Base-by-base conservation (phyloP, 1,140 invertebrate genomes). In the Schlechtendalia chinensis region DNA sequence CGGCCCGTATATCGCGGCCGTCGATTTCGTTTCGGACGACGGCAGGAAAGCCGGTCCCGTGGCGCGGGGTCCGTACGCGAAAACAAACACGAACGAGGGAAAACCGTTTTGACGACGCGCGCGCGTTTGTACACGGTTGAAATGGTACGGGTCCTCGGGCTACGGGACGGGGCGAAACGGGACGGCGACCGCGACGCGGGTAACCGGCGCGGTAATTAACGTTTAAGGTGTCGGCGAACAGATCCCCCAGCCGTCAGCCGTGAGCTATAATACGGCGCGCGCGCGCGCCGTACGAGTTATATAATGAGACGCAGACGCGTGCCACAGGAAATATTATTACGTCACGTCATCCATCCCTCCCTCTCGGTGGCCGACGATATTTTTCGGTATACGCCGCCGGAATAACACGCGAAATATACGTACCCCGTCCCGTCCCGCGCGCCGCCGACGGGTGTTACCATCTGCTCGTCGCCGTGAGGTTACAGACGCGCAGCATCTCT, bases 241-340 rank as follows among this genome's bases (percentile, higher is more conserved):
- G 67, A 69, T 69, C 39, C 45, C 22, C n/a, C n/a, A n/a, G n/a
- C n/a, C n/a, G n/a, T n/a, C n/a, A n/a, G n/a, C n/a, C n/a, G n/a
- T n/a, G 50, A 47, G 53, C 53, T 39, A 39, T 39, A 39, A 39
- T 39, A 39, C 53, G 3, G 32, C 24, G 53, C 53, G 54, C 72
- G 53, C 53, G 14, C 69, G 50, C 53, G 29, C 29, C 5, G 19
- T 50, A 17, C 17, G 45, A 39, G 32, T 59, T 63, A 79, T 63
- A 79, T 79, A 79, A 79, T 79, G 75, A 79, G 75, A 79, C 75
- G 75, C 75, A 79, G 75, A 79, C 75, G 75, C 75, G 75, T 79
- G 75, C 75, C 75, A 79, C 75, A 79, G 75, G 75, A 79, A 79
- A 79, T 79, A 79, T 79, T 79, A 61, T 77, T 79, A 79, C 16